Conservation (phyloP, 2,888 invertebrate species). For the Adela reaumurella region DNA sequence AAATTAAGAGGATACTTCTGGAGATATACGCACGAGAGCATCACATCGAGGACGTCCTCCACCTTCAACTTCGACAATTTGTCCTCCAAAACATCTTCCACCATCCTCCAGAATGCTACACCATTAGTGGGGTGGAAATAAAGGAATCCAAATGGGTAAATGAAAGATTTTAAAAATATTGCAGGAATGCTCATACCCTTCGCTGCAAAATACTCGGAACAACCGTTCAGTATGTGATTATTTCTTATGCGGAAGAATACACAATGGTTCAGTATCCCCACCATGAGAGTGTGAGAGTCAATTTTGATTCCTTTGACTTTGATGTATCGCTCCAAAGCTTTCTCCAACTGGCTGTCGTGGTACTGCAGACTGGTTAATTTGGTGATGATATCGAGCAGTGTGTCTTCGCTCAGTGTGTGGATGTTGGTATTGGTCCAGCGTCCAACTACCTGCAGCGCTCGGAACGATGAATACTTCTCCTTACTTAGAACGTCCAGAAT, state of each 20-base stretch:
- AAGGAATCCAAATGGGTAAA: slow-evolving; percentile 61
- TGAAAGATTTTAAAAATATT: slow-evolving; percentile 51
- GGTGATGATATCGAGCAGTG: slow-evolving; percentile 49
- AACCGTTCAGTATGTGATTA: slow-evolving; percentile 51
- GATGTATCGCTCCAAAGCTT: slow-evolving; percentile 60
- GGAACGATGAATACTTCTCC: slow-evolving; percentile 35
- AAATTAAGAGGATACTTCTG: slow-evolving; percentile 60
- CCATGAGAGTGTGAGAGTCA: slow-evolving; percentile 52
- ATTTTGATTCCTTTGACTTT: slow-evolving; percentile 46
- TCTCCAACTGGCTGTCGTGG: slow-evolving; percentile 53
- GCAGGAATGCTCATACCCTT: slow-evolving; percentile 44
- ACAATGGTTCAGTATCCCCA: slow-evolving; percentile 60
- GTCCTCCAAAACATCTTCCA: slow-evolving; percentile 50
- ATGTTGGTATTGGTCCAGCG: slow-evolving; percentile 62
- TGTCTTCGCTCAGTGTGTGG: slow-evolving; percentile 55
- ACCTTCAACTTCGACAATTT: slow-evolving; percentile 56
- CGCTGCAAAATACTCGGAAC: slow-evolving; percentile 53
- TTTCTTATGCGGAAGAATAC: slow-evolving; percentile 57
- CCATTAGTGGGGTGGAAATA: slow-evolving; percentile 50
- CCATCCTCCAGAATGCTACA: slow-evolving; percentile 51
- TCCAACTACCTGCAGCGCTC: slow-evolving; percentile 34
- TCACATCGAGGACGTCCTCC: slow-evolving; percentile 56
- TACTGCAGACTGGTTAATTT: slow-evolving; percentile 53
- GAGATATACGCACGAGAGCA: slow-evolving; percentile 62
- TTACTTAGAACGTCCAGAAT: slow-evolving; percentile 39